These are phyloP conservation scores for Macrocentrus cingulum DNA, from an alignment of 1,140 invertebrate genomes.

Conservation along the genomic window DNA sequence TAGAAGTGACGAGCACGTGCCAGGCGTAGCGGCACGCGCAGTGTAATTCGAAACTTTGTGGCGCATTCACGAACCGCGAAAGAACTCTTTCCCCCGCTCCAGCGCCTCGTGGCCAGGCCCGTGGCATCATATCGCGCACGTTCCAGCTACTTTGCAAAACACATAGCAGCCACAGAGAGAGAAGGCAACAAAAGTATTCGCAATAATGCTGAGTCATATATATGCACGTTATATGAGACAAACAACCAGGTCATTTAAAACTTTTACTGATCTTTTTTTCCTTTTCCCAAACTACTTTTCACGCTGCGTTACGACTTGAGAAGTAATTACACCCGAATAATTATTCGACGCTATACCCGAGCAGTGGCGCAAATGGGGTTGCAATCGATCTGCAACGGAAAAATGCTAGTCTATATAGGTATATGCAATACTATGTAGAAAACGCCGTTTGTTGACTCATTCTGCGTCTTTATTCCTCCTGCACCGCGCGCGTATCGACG, in stretches of 20 bases:
- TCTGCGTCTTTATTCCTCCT: conserved; percentile 3
- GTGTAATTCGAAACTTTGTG: conserved; percentile 35
- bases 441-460: conserved; percentile 14
- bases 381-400: conserved; percentile 26
- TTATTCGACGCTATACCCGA: conserved; percentile 27
- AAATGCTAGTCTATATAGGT: conserved; percentile 7
- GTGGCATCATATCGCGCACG: too few species aligned
- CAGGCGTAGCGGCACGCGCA: conserved; percentile 20
- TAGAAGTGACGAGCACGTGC: not conserved
- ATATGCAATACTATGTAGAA: not conserved
- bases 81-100: conserved; percentile 14
- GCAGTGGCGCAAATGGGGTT: conserved; percentile 18
- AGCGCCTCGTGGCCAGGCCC: too few species aligned
- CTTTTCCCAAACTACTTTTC: conserved; percentile 11
- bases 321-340: conserved; percentile 29
- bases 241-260: too few species aligned
- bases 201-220: too few species aligned
- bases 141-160: too few species aligned
- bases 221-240: too few species aligned
- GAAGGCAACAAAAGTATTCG: too few species aligned
- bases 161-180: too few species aligned
- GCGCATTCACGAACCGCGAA: conserved; percentile 28
- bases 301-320: conserved; percentile 22
- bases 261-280: conserved; percentile 3
- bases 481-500: not conserved